Base-by-base conservation (phyloP, 1,140 invertebrate genomes). In the Nixonia krombeini region DNA sequence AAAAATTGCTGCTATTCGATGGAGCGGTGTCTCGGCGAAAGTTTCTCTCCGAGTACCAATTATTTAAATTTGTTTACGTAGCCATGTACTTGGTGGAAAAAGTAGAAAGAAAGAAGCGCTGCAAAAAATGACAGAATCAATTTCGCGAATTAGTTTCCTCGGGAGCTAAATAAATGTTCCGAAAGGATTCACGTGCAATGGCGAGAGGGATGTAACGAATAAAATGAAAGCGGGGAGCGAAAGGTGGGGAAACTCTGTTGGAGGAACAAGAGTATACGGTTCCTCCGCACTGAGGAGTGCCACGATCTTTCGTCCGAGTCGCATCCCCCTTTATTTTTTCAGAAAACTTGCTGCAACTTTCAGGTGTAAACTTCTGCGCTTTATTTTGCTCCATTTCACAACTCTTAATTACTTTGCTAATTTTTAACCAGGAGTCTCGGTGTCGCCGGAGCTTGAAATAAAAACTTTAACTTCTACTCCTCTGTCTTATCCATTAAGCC, bases 361-460 rank as follows among this genome's bases (percentile, higher is more conserved):
- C 52, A 44, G 59, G 72, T 76, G 71, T 75, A 77, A 80, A 67
- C 66, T 73, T 44, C 50, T 46, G 42, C 69, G 50, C 47, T 71
- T 75, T 79, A 76, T 76, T 80, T 79, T 76, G 65, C 78, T 76
- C 68, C 74, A 76, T 79, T 78, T 79, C 75, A 70, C 68, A 73
- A 75, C 70, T 81, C 78, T 78, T 82, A 78, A 81, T 80, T 82
- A 82, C 79, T 79, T 80, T 75, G 72, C 71, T 76, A 80, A 81
- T 81, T 78, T 73, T 72, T 72, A 76, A 73, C 74, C 67, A 61
- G 72, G 47, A 64, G 68, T 55, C 73, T 74, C 70, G 72, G 59
- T 70, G 65, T 77, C 72, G 72, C 72, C 63, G 38, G 61, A 63
- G 53, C 66, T 63, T 74, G 72, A 79, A 80, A 81, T 75, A 78